Evolutionary conservation across 2,888 invertebrate genomes (phyloP).

Genomic region (Fragum whitleyi): DNA sequence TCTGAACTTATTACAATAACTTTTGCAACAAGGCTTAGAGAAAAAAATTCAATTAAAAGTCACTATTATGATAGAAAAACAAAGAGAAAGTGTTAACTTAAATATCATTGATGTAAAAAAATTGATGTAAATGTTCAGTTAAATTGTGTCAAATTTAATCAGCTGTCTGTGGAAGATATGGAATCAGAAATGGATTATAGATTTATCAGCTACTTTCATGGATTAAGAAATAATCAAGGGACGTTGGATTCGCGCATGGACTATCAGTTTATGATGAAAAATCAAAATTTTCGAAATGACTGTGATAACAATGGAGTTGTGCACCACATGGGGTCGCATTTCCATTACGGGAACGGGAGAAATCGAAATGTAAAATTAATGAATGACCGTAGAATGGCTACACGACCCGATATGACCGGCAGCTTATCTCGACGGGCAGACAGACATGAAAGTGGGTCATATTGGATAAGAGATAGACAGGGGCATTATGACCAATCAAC

Average conservation of each 20-base stretch:
- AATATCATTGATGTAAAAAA: no score
- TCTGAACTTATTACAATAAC: no score
- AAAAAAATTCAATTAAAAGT: no score
- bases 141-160: no score
- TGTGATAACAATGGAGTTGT: neutral
- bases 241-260: neutral
- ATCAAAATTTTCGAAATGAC: neutral
- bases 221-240: neutral
- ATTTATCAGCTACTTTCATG: neutral
- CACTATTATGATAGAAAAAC: no score
- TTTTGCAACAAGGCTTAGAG: no score
- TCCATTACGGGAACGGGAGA: neutral
- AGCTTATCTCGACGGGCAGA: conserved; percentile 40
- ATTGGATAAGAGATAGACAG: conserved; percentile 29
- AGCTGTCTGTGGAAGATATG: no score
- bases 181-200: neutral
- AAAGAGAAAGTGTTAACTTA: no score
- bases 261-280: neutral
- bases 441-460: conserved; percentile 21
- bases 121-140: no score
- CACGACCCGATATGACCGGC: conserved; percentile 54
- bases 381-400: conserved; percentile 12
- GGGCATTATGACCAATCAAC: conserved; percentile 1
- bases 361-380: neutral
- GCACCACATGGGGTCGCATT: neutral